Evolutionary conservation across 2,888 invertebrate species (phyloP).

Genomic region (Stenodema calcarata): DNA sequence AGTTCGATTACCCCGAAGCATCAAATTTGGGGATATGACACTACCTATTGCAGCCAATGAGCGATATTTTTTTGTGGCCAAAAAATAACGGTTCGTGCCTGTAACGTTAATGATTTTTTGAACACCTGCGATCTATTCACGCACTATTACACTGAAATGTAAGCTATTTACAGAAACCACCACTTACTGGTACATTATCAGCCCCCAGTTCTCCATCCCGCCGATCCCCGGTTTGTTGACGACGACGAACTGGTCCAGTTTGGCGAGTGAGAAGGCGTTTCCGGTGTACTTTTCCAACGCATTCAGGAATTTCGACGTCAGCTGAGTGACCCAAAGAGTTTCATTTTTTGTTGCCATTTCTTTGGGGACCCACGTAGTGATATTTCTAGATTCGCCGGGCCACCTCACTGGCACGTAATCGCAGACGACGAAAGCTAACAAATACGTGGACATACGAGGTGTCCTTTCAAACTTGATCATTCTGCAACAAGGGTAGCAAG

Average conservation of each 20-base stretch:
- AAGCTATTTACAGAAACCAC: too few species aligned
- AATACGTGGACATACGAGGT: conserved; percentile 90
- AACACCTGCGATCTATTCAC: too few species aligned
- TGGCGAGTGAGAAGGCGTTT: conserved; percentile 75
- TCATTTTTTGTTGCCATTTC: conserved; percentile 72
- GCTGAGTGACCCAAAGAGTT: conserved; percentile 72
- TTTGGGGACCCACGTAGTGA: conserved; percentile 72
- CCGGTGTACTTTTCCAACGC: conserved; percentile 77
- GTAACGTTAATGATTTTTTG: too few species aligned
- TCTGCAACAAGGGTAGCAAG: background rate
- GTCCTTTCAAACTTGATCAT: conserved; percentile 68
- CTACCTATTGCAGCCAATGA: too few species aligned
- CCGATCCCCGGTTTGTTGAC: conserved; percentile 85
- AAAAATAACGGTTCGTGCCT: too few species aligned
- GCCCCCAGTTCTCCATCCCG: conserved; percentile 86
- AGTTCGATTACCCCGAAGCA: too few species aligned
- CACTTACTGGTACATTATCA: conserved; percentile 68
- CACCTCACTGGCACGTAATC: background rate
- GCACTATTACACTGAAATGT: too few species aligned
- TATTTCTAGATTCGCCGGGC: background rate
- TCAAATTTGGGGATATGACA: too few species aligned
- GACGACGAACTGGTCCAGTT: conserved; percentile 88
- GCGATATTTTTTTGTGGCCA: too few species aligned
- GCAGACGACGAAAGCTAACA: conserved; percentile 75
- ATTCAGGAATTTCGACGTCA: conserved; percentile 70